Evolutionary conservation across 2,888 invertebrate species (phyloP), one percentile per base, ranked within the genome.

Genomic region (Troglohyphantes excavatus): DNA sequence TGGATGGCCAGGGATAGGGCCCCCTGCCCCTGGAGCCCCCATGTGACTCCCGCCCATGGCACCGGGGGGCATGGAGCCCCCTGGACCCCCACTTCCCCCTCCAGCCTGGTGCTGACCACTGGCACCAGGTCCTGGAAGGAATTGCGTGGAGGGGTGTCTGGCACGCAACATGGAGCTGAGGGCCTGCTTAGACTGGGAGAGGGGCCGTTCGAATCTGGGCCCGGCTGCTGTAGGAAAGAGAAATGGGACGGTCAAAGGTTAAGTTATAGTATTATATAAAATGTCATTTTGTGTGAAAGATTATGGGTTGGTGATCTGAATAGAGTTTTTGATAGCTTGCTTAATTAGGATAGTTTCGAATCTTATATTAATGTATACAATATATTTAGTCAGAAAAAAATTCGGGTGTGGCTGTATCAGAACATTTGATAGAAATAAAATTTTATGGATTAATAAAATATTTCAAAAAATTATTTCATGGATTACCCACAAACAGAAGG

Each of bases 121-220:
- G 13, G 68, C 68, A 13, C 82, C 78, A 46, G 89, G 89, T 26
- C 86, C 88, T 6, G 90, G 91, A 1, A 91, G 75, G 29, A 85
- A 90, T 26, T 91, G 90, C 7, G 90, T 68, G 39, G 89, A 76
- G n/a, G 97, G 97, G 91, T 96, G 95, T 5, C 97, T 95, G 92
- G 96, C 95, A 0, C 97, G 95, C 81, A 98, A 94, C 97, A 98
- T 97, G 92, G 97, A 96, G 76, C 96, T 96, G 59, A 98, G 94
- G 0, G 97, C 97, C 93, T 97, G 97, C 93, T 98, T 97, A 3
- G 92, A 92, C 5, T 96, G 96, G 92, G 96, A 96, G 84, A 94
- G 68, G 1, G 91, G 91, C 6, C 89, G 53, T 26, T 91, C 91
- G 21, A 90, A 91, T 17, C 91, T 73, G 19, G 91, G 91, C 26